These are phyloP conservation scores for Chaetogeoica ovagalla DNA, from an alignment of 2,888 invertebrate species.

Conservation along the genomic window DNA sequence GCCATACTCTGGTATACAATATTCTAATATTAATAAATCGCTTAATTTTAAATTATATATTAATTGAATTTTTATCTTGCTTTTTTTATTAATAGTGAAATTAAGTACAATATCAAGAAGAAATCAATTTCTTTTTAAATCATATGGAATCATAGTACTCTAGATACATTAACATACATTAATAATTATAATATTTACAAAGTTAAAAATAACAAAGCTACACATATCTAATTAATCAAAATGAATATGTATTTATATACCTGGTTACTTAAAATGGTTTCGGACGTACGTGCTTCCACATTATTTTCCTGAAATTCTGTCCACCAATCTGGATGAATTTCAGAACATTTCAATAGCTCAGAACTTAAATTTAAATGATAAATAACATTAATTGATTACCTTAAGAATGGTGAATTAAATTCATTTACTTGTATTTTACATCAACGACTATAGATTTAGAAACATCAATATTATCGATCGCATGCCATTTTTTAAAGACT, in stretches of 20 bases:
- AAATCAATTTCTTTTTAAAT: too few species aligned
- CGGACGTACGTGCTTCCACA: background rate
- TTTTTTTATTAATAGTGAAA: too few species aligned
- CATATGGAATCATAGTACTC: too few species aligned
- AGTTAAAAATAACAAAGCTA: too few species aligned
- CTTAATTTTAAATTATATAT: too few species aligned
- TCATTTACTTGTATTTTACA: background rate
- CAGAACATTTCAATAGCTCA: background rate
- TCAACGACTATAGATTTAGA: background rate
- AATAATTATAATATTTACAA: too few species aligned
- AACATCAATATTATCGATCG: background rate
- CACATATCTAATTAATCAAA: background rate
- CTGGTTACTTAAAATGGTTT: background rate
- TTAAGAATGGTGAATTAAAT: background rate
- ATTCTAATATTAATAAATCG: too few species aligned
- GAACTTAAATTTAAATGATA: slow-evolving; percentile 16
- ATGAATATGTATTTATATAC: background rate
- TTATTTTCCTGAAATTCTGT: background rate
- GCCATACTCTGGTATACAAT: too few species aligned
- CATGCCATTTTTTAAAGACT: background rate
- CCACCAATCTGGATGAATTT: slow-evolving; percentile 4
- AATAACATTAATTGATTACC: background rate
- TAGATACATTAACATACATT: too few species aligned
- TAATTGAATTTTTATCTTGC: too few species aligned
- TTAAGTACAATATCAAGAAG: too few species aligned